Evolutionary conservation across 2,113 vertebrate genomes (phyloP).

Genomic region (Lonchura striata): DNA sequence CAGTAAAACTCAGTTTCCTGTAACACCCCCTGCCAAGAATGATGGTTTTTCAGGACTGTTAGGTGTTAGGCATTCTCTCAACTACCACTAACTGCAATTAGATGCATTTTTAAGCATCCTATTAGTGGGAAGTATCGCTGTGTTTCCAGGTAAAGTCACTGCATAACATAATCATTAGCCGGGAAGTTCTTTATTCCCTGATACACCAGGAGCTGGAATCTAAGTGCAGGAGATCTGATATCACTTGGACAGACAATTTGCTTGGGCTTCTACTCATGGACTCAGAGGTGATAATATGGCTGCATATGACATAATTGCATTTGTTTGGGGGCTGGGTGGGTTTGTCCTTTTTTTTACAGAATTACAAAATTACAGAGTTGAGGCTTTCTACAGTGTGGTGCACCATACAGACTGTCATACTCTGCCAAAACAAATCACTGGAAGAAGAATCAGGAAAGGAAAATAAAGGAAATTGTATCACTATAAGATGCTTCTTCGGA

Average conservation of each 20-base stretch:
- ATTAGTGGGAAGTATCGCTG: not conserved
- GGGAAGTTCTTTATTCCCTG: conserved; percentile 4
- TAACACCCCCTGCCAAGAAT: not conserved
- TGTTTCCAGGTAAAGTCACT: conserved; percentile 36
- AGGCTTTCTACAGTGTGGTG: not conserved
- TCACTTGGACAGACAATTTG: not conserved
- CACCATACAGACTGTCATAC: not conserved
- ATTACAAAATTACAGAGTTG: not conserved
- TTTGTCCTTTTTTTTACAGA: not conserved
- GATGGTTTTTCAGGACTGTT: not conserved
- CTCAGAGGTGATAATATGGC: not conserved
- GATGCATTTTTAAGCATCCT: conserved; percentile 49
- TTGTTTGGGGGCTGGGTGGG: not conserved
- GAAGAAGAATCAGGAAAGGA: not conserved
- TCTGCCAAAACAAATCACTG: not conserved
- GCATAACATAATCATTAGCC: not conserved
- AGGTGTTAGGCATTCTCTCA: conserved; percentile 9
- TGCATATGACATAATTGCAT: not conserved
- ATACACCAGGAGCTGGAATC: not conserved
- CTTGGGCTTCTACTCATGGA: not conserved
- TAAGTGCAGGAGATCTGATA: not conserved
- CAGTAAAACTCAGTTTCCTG: not conserved
- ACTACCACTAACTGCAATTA: conserved; percentile 8
- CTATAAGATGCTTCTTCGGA: not conserved
- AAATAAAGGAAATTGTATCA: not conserved